phyloP scores from a whole-genome alignment of 1,140 invertebrate genomes.

The Drosophila novamexicana region DNA sequence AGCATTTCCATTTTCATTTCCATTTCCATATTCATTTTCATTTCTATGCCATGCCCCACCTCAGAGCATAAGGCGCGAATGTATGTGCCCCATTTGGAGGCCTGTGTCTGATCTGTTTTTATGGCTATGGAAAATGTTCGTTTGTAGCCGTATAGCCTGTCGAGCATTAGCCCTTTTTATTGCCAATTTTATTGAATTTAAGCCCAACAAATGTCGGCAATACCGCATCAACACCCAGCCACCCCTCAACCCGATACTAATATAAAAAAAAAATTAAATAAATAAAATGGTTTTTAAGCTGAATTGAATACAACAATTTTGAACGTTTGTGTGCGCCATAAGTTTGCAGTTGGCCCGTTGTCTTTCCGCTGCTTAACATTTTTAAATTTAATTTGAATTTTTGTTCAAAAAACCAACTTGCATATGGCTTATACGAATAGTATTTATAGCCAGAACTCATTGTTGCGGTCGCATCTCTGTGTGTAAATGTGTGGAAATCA shows the following conservation, averaged over 20 bases:
- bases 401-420: constrained; percentile 34
- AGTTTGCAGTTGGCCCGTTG: constrained; percentile 54
- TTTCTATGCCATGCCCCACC: constrained; percentile 2
- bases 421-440: constrained; percentile 60
- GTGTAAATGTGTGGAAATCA: constrained; percentile 65
- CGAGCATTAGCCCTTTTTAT: constrained; percentile 76
- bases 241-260: not conserved
- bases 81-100: constrained; percentile 5
- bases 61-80: not conserved
- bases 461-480: constrained; percentile 70
- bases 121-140: constrained; percentile 39
- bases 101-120: constrained; percentile 41
- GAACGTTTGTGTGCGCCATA: constrained; percentile 41
- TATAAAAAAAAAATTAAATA: constrained; percentile 17
- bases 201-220: constrained; percentile 44
- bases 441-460: constrained; percentile 70
- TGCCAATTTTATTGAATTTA: constrained; percentile 74
- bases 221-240: constrained; percentile 12
- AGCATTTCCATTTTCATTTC: constrained; percentile 14
- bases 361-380: constrained; percentile 34
- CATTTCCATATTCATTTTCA: constrained; percentile 31
- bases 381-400: constrained; percentile 55
- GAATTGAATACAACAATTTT: constrained; percentile 10
- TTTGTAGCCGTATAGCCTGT: constrained; percentile 21
- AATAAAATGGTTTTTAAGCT: constrained; percentile 5